phyloP scores from a whole-genome alignment of 2,797 vertebrate species.

The Chelidonichthys spinosus region DNA sequence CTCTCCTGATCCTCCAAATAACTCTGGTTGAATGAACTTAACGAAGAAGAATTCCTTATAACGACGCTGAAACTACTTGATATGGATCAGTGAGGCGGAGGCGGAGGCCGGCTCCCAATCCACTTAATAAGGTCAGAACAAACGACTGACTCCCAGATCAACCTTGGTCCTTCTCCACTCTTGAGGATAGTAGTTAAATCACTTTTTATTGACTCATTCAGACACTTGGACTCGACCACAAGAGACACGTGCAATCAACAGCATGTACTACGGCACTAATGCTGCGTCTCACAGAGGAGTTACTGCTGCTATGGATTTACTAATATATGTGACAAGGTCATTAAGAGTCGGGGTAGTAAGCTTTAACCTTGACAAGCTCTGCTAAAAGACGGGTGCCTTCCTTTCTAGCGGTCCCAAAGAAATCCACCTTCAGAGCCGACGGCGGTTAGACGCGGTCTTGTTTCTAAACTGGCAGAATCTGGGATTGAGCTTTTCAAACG shows the following conservation, averaged over 20 bases:
- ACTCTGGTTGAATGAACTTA: not conserved
- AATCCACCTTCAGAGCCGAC: conserved; percentile 29
- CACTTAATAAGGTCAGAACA: not conserved
- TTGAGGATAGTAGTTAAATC: not conserved
- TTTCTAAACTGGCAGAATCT: conserved; percentile 25
- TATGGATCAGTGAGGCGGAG: not conserved
- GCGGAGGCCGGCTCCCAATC: not conserved
- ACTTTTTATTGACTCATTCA: conserved; percentile 19
- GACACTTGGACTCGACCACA: not conserved
- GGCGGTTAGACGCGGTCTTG: not conserved
- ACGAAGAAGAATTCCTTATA: not conserved
- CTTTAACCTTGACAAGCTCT: conserved; percentile 72
- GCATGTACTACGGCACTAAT: conserved; percentile 45
- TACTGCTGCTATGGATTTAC: conserved; percentile 58
- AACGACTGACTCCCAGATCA: not conserved
- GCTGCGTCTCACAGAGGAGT: conserved; percentile 52
- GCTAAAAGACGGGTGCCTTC: conserved; percentile 52
- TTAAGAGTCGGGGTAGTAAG: conserved; percentile 69
- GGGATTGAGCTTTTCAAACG: not conserved
- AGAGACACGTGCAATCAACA: conserved; percentile 3
- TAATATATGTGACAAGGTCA: conserved; percentile 74
- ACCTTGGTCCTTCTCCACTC: not conserved
- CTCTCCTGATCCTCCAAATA: not conserved
- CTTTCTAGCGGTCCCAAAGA: conserved; percentile 16
- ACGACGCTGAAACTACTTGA: not conserved